phyloP scores from a whole-genome alignment of 2,888 invertebrate species.

The Erynnis tages region DNA sequence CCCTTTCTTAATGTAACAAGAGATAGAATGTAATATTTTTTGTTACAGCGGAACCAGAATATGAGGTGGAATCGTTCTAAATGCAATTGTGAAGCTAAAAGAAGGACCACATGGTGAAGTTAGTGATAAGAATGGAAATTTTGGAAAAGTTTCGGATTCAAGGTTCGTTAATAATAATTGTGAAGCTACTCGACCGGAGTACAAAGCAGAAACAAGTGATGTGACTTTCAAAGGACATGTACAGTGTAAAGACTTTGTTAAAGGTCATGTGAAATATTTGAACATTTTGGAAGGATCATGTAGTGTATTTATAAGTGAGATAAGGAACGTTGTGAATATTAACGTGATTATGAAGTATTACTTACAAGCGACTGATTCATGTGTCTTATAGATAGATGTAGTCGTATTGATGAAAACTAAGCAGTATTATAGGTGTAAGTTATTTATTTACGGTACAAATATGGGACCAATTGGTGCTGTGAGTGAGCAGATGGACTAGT shows the following conservation, averaged over 20 bases:
- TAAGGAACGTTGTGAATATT: slow-evolving; percentile 31
- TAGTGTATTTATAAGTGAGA: slow-evolving; percentile 31
- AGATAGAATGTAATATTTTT: slow-evolving; percentile 46
- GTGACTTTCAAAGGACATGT: slow-evolving; percentile 20
- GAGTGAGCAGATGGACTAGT: slow-evolving; percentile 49
- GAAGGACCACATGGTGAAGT: slow-evolving; percentile 34
- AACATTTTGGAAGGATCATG: too few relatives aligned
- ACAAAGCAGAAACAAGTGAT: background rate
- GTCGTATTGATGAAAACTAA: slow-evolving; percentile 47
- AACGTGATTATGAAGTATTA: slow-evolving; percentile 26
- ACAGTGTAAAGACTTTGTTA: too few relatives aligned
- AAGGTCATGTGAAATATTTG: too few relatives aligned
- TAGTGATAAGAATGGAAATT: too few relatives aligned
- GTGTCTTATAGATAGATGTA: slow-evolving; percentile 49
- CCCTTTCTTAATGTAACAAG: too few relatives aligned
- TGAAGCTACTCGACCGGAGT: too few relatives aligned
- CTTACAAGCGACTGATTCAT: slow-evolving; percentile 48
- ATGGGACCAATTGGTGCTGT: slow-evolving; percentile 75
- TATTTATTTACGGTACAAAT: slow-evolving; percentile 54
- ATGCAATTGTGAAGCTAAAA: slow-evolving; percentile 60
- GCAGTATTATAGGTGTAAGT: slow-evolving; percentile 70
- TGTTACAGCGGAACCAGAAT: slow-evolving; percentile 72
- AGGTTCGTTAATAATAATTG: too few relatives aligned
- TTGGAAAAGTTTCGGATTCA: too few relatives aligned
- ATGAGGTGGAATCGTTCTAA: slow-evolving; percentile 76